phyloP scores from a whole-genome alignment of 2,888 invertebrate species.

The Metallyticus violacea region DNA sequence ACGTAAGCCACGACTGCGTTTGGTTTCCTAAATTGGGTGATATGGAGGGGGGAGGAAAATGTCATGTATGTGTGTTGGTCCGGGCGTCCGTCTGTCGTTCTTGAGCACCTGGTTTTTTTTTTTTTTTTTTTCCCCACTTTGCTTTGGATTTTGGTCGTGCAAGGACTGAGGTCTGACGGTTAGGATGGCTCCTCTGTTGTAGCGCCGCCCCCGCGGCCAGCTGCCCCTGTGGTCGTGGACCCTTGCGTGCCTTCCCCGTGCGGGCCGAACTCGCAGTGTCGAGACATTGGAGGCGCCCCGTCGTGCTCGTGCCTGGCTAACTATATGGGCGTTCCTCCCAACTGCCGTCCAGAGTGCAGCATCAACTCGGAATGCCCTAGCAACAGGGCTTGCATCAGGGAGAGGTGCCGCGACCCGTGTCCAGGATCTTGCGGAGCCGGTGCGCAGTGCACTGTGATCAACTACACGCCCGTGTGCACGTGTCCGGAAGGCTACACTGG shows the following conservation, averaged over 20 bases:
- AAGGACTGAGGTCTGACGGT: neutral
- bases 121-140: too few relatives aligned
- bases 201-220: constrained; percentile 36
- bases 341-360: constrained; percentile 65
- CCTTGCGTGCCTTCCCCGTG: constrained; percentile 52
- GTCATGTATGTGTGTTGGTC: neutral
- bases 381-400: constrained; percentile 67
- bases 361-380: constrained; percentile 67
- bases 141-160: neutral
- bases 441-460: constrained; percentile 62
- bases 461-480: constrained; percentile 55
- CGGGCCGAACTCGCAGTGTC: constrained; percentile 60
- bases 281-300: constrained; percentile 52
- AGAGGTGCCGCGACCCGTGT: constrained; percentile 74
- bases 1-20: constrained; percentile 59
- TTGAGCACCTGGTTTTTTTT: neutral
- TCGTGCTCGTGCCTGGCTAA: constrained; percentile 59
- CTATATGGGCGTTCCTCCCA: constrained; percentile 64
- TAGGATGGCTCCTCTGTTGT: constrained; percentile 9
- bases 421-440: constrained; percentile 69
- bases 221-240: constrained; percentile 42
- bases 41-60: neutral
- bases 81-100: constrained; percentile 18
- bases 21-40: constrained; percentile 63
- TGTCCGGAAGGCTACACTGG: constrained; percentile 40